Evolutionary conservation across 2,888 invertebrate genomes (phyloP).

Genomic region (Dexiosoma caninum): DNA sequence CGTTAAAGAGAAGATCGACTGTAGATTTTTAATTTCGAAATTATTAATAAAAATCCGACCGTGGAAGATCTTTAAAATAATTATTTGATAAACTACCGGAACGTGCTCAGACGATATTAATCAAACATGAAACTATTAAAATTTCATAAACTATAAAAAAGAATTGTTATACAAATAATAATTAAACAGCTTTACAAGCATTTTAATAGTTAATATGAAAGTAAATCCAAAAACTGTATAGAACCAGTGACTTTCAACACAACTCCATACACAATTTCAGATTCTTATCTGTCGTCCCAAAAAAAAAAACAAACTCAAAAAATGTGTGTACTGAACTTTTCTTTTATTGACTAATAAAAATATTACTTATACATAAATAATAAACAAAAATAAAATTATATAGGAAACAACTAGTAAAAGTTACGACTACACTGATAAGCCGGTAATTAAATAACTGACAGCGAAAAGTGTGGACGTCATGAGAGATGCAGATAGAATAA

Average conservation of each 20-base stretch:
- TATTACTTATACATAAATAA: slow-evolving; percentile 39
- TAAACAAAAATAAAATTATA: slow-evolving; percentile 21
- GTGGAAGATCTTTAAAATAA: too few species aligned
- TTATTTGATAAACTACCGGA: too few species aligned
- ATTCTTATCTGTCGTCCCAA: slow-evolving; percentile 33
- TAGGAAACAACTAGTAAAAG: not conserved
- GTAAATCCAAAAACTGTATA: slow-evolving; percentile 4
- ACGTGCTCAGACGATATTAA: too few species aligned
- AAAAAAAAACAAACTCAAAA: slow-evolving; percentile 8
- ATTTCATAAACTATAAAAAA: not conserved
- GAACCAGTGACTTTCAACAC: not conserved
- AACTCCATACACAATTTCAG: not conserved
- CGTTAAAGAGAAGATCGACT: too few species aligned
- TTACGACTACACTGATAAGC: slow-evolving; percentile 41
- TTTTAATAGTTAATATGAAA: slow-evolving; percentile 24
- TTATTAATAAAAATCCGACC: too few species aligned
- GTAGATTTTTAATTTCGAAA: too few species aligned
- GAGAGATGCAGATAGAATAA: too few species aligned
- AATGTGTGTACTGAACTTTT: slow-evolving; percentile 1
- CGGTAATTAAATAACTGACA: not conserved
- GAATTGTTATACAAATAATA: slow-evolving; percentile 9
- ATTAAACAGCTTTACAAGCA: slow-evolving; percentile 20
- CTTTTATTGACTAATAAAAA: slow-evolving; percentile 23
- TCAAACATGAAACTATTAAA: too few species aligned
- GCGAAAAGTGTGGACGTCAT: not conserved